Conservation (phyloP, 2,888 invertebrate genomes). For the Mythimna ferrago region DNA sequence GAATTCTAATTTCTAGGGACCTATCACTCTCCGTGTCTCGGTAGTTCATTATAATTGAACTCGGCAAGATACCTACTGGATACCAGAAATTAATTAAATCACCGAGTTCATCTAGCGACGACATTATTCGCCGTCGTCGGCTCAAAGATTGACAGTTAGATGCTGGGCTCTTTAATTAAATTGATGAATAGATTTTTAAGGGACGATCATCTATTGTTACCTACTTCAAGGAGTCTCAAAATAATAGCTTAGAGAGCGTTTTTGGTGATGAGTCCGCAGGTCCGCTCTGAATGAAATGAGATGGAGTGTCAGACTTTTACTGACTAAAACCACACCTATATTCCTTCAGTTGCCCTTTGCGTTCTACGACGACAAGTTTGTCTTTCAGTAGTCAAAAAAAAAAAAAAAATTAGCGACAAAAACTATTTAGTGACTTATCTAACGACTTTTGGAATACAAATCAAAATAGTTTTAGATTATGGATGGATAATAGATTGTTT, state of each 20-base stretch:
- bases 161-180: constrained; percentile 76
- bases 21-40: constrained; percentile 28
- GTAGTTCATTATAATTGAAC: constrained; percentile 65
- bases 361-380: no score
- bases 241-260: constrained; percentile 13
- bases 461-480: not conserved
- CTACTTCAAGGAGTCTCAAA: constrained; percentile 10
- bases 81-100: constrained; percentile 81
- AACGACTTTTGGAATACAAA: no score
- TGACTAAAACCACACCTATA: no score
- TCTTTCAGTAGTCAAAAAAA: no score
- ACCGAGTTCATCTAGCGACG: constrained; percentile 75
- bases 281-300: not conserved
- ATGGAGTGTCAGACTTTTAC: no score
- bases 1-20: constrained; percentile 35
- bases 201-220: constrained; percentile 30
- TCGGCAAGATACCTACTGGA: constrained; percentile 61
- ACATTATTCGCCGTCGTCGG: constrained; percentile 73
- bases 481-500: no score
- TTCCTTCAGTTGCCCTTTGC: no score
- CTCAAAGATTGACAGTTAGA: constrained; percentile 74
- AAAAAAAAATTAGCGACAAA: no score
- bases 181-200: constrained; percentile 64
- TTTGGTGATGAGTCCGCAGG: not conserved
- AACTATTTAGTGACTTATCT: no score